A percentile compares a stretch with the other conserved stretches of the same genome.
phyloP scores from a whole-genome alignment of 1,140 invertebrate genomes.

The Ptiloglossa arizonensis region DNA sequence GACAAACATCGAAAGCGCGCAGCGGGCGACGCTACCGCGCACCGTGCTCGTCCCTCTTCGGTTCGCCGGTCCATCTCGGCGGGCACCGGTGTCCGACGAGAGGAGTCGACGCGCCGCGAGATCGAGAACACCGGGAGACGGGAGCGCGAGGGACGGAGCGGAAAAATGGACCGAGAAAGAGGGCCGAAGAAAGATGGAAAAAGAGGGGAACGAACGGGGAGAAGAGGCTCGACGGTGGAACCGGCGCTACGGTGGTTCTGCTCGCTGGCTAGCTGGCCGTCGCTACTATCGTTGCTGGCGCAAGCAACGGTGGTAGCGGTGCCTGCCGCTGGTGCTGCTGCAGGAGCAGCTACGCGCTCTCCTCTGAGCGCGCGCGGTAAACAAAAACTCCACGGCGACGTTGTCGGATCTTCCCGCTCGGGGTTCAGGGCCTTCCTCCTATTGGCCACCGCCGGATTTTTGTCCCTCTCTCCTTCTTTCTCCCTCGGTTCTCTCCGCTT shows the following conservation, averaged over 20 bases:
- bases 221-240: not conserved
- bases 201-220: not conserved
- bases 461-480: slow-evolving; percentile 58
- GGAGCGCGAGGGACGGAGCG: not conserved
- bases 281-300: slow-evolving; percentile 19
- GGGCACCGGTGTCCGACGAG: slow-evolving; percentile 47
- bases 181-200: not conserved
- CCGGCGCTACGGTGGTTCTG: slow-evolving; percentile 27
- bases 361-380: slow-evolving; percentile 69
- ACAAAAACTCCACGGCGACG: slow-evolving; percentile 75
- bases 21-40: no score
- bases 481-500: slow-evolving; percentile 12
- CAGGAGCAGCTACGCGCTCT: slow-evolving; percentile 59
- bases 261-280: slow-evolving; percentile 20
- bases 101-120: slow-evolving; percentile 32
- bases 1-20: slow-evolving; percentile 55
- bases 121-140: not conserved
- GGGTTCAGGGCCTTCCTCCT: slow-evolving; percentile 67
- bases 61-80: not conserved
- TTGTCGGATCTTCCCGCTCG: slow-evolving; percentile 77
- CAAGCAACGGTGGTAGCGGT: not conserved
- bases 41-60: not conserved
- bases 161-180: slow-evolving; percentile 29
- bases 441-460: slow-evolving; percentile 71
- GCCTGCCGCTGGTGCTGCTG: slow-evolving; percentile 47